A percentile compares a stretch with the other conserved stretches of the same genome.
These are phyloP conservation scores for Agelas oroides DNA, from an alignment of 37 sponge, comb jelly and placozoan genomes.

Conservation along the genomic window DNA sequence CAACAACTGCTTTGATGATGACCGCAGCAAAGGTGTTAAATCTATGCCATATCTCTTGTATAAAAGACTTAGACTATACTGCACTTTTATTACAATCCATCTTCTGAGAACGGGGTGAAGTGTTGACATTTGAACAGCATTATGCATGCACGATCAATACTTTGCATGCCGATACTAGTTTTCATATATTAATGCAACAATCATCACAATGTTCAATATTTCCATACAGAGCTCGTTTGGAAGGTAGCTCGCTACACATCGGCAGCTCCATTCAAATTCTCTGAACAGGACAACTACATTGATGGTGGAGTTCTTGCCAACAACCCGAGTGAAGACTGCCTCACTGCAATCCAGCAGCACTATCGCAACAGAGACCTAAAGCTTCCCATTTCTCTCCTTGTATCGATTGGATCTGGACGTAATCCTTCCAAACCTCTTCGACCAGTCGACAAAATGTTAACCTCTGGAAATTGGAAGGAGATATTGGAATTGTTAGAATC, in stretches of 20 bases:
- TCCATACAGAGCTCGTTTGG: constrained; percentile 13
- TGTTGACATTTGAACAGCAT: too few relatives aligned
- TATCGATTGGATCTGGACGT: constrained; percentile 20
- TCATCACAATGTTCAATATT: too few relatives aligned
- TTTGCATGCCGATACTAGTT: too few relatives aligned
- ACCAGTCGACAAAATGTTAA: constrained; percentile 28
- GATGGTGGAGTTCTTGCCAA: constrained; percentile 49
- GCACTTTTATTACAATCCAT: too few relatives aligned
- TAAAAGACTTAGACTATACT: too few relatives aligned
- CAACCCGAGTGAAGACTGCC: constrained; percentile 41
- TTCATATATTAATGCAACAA: too few relatives aligned
- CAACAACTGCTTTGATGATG: constrained; percentile 67
- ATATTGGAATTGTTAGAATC: constrained; percentile 3
- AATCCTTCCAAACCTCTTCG: constrained; percentile 30
- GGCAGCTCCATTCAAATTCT: constrained; percentile 39
- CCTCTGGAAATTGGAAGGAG: too few relatives aligned
- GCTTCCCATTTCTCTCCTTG: constrained; percentile 7
- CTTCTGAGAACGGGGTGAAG: too few relatives aligned
- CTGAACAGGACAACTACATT: constrained; percentile 25
- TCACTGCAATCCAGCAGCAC: constrained; percentile 20
- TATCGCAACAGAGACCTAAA: constrained; percentile 6
- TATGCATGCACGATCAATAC: too few relatives aligned
- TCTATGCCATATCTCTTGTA: too few relatives aligned
- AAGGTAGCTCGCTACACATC: constrained; percentile 26
- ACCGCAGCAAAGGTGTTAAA: constrained; percentile 52